Evolutionary conservation across 92 coral and sea anemone genomes (phyloP).

Genomic region (Phenganax stokvisi): DNA sequence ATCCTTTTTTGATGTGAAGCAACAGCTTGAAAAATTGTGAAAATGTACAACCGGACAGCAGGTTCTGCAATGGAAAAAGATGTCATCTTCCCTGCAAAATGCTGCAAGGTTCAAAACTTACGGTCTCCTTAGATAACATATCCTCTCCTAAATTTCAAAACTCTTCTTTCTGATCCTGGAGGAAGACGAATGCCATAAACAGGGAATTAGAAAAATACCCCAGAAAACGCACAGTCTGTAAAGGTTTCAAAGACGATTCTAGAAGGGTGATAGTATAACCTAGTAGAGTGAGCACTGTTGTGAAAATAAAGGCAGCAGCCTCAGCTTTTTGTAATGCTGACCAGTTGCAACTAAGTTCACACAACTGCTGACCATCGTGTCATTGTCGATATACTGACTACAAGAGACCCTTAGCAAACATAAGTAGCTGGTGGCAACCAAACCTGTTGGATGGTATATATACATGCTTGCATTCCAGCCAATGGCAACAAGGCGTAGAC

Average conservation of each 20-base stretch:
- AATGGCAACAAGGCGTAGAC: slow-evolving; percentile 47
- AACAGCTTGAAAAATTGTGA: slow-evolving; percentile 43
- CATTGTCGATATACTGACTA: slow-evolving; percentile 57
- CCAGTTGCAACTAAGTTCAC: slow-evolving; percentile 18
- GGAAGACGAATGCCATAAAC: slow-evolving; percentile 50
- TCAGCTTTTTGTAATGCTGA: slow-evolving; percentile 41
- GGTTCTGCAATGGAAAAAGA: slow-evolving; percentile 59
- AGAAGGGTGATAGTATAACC: slow-evolving; percentile 57
- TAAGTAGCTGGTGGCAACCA: slow-evolving; percentile 47
- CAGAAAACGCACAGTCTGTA: slow-evolving; percentile 50
- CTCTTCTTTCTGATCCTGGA: slow-evolving; percentile 50
- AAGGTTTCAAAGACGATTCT: slow-evolving; percentile 47
- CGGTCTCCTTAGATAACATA: slow-evolving; percentile 35
- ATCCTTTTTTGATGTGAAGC: slow-evolving; percentile 20
- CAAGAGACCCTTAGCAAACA: slow-evolving; percentile 46
- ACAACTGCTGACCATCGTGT: slow-evolving; percentile 52
- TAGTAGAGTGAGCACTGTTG: slow-evolving; percentile 46
- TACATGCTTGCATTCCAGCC: slow-evolving; percentile 63
- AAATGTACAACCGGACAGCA: slow-evolving; percentile 45
- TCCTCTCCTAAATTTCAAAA: slow-evolving; percentile 48
- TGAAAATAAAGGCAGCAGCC: slow-evolving; percentile 52
- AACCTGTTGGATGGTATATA: slow-evolving; percentile 53
- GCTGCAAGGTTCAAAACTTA: slow-evolving; percentile 37
- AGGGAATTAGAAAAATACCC: slow-evolving; percentile 53
- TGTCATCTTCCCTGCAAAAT: slow-evolving; percentile 54